These are phyloP conservation scores for Erythrocebus patas DNA, from an alignment of 2,113 vertebrate species.

Conservation along the genomic window DNA sequence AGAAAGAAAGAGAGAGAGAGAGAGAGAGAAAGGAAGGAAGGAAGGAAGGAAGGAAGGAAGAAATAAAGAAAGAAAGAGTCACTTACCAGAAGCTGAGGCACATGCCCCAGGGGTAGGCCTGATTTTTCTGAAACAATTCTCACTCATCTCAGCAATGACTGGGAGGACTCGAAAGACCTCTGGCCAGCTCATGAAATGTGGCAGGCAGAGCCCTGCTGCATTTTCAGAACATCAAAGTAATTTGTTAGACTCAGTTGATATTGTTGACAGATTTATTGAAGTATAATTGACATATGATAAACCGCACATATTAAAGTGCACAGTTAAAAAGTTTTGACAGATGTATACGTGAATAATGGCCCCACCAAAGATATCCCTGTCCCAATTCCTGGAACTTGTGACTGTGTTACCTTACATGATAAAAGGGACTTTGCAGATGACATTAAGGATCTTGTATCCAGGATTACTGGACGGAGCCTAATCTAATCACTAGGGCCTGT, in stretches of 20 bases:
- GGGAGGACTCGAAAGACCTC: background rate
- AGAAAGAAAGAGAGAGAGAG: accelerated
- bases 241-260: background rate
- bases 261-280: background rate
- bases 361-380: background rate
- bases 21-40: too few species aligned
- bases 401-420: background rate
- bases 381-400: background rate
- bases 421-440: background rate
- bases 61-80: too few species aligned
- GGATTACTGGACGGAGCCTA: background rate
- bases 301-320: background rate
- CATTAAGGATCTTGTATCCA: background rate
- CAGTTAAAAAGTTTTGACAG: background rate
- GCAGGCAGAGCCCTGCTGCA: background rate
- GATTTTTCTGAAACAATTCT: background rate
- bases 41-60: too few species aligned
- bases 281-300: background rate
- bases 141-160: background rate
- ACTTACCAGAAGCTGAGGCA: background rate
- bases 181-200: background rate
- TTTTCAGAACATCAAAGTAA: background rate
- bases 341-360: background rate
- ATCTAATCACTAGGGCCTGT: background rate
- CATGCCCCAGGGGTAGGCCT: background rate